Base-by-base conservation (phyloP, 2,888 invertebrate species). In the Mellilla xanthometata region DNA sequence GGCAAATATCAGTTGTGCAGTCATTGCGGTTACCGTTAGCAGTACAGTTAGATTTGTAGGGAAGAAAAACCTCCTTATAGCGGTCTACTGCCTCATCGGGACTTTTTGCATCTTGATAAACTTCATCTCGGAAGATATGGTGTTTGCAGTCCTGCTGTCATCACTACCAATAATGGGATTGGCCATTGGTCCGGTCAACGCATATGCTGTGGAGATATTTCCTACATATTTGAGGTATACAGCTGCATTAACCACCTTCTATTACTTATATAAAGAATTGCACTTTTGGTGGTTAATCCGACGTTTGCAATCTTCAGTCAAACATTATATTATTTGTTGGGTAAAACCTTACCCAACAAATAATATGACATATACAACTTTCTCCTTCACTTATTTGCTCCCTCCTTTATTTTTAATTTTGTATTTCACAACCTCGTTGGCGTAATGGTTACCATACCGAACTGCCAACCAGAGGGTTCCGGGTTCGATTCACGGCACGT, bases 161-260 rank as follows among this genome's bases (percentile, higher is more conserved):
- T 67, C 81, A 0, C 48, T 87, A 4, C 81, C 82, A 3, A 47
- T 90, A 0, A 63, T 75, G 52, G 87, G 75, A 0, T 49, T 88
- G 1, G 72, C 69, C 1, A 76, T 90, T 27, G 90, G 90, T 1
- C 85, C 90, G 0, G 67, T 88, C 1, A 90, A 88, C 49, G 86
- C 89, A 0, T 90, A 72, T 54, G 73, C 82, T 28, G 84, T 89
- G 3, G 81, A 83, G 52, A 78, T 88, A 41, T 90, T 89, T 34
- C 90, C 90, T 0, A 90, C 89, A 1, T 59, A 84, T 61, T 72
- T 88, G 32, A 84, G 90, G 90, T 90, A 56, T n/a, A n/a, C n/a
- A 63, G 15, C 6, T 19, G 15, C 3, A 19, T 19, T 19, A 6
- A 19, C 15, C n/a, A n/a, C n/a, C n/a, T n/a, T n/a, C n/a, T n/a